Evolutionary conservation across 1,140 invertebrate species (phyloP).

Genomic region (Popillia japonica): DNA sequence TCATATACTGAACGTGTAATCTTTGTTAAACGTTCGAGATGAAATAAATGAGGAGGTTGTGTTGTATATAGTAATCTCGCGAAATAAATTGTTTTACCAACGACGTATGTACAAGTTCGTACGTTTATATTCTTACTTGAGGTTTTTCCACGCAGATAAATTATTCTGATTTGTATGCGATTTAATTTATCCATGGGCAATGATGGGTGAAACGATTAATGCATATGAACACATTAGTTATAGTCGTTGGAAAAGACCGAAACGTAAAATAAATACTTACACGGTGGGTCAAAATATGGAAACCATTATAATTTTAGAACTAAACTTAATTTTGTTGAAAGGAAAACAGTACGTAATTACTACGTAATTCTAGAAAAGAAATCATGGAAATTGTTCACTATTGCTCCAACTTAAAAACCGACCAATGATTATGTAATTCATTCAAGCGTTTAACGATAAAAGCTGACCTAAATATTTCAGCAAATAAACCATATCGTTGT

Average conservation of each 20-base stretch:
- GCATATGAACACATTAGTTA: too few relatives aligned
- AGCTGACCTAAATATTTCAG: neutral
- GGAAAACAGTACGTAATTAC: too few relatives aligned
- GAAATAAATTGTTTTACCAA: neutral
- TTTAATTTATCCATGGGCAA: too few relatives aligned
- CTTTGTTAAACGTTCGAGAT: neutral
- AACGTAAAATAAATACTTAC: too few relatives aligned
- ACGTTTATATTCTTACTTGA: neutral
- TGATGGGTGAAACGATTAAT: too few relatives aligned
- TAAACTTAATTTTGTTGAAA: too few relatives aligned
- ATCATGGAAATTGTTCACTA: neutral
- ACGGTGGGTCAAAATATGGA: too few relatives aligned
- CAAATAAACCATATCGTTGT: neutral
- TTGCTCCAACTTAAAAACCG: neutral
- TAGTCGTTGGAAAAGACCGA: too few relatives aligned
- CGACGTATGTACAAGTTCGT: neutral
- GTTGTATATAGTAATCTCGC: neutral
- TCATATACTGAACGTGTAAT: constrained; percentile 5
- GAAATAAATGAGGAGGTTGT: constrained; percentile 3
- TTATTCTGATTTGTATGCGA: neutral
- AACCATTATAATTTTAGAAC: too few relatives aligned
- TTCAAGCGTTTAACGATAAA: neutral
- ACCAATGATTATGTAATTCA: neutral
- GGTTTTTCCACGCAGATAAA: neutral
- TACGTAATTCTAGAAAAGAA: too few relatives aligned